These are phyloP conservation scores for Sialia sialis DNA, from an alignment of 2,113 vertebrate genomes.

Conservation along the genomic window DNA sequence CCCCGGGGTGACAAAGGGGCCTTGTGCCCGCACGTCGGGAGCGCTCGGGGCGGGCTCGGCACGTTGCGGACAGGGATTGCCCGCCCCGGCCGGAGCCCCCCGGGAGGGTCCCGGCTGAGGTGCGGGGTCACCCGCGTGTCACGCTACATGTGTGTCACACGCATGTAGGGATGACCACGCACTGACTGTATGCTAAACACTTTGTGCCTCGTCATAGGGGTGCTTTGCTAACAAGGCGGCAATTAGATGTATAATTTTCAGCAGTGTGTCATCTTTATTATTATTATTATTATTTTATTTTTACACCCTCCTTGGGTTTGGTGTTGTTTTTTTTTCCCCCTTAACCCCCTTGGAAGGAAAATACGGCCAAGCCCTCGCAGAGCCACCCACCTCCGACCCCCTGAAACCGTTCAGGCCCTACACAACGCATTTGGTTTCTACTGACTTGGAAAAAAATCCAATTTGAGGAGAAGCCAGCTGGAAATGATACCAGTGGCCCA, in stretches of 20 bases:
- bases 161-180: conserved; percentile 4
- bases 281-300: conserved; percentile 53
- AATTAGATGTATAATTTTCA: conserved; percentile 59
- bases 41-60: not conserved
- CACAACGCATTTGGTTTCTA: not conserved
- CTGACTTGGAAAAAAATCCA: not conserved
- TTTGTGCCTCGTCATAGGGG: conserved; percentile 50
- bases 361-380: not conserved
- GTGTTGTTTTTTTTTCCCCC: not conserved
- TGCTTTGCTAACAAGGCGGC: conserved; percentile 37
- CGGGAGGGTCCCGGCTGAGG: not conserved
- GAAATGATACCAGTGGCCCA: not conserved
- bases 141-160: conserved; percentile 19
- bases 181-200: conserved; percentile 8
- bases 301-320: conserved; percentile 6
- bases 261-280: conserved; percentile 63
- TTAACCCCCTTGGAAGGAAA: not conserved
- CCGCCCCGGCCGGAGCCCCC: not conserved
- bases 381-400: not conserved
- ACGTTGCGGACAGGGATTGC: not conserved
- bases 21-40: not conserved
- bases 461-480: not conserved
- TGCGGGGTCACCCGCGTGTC: not conserved
- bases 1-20: conserved; percentile 7
- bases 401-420: not conserved